A percentile compares a stretch with the other conserved stretches of the same genome.
Conservation (phyloP, 1,140 invertebrate genomes). For the Hydropsyche tenuis region DNA sequence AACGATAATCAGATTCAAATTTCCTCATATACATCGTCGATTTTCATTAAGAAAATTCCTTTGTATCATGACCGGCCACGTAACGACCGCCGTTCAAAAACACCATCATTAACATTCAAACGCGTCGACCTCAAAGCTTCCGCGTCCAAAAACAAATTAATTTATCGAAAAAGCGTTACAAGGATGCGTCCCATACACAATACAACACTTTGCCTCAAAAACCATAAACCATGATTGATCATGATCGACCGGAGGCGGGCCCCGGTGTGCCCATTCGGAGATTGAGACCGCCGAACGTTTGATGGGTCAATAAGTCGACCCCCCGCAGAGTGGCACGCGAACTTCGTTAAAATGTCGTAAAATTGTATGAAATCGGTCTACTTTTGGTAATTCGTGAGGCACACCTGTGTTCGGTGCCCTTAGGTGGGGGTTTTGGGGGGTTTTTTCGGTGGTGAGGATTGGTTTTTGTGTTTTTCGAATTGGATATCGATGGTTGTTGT, state of each 20-base stretch:
- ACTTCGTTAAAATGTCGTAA: conserved; percentile 30
- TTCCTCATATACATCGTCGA: background rate
- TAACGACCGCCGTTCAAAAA: background rate
- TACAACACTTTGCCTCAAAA: conserved; percentile 2
- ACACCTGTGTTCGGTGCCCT: too few relatives aligned
- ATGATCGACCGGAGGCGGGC: conserved; percentile 25
- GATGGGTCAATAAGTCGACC: conserved; percentile 16
- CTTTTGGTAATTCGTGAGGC: too few relatives aligned
- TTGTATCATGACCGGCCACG: background rate
- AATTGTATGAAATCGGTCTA: background rate
- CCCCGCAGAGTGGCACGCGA: background rate
- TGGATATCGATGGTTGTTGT: too few relatives aligned
- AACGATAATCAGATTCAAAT: background rate
- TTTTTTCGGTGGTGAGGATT: too few relatives aligned
- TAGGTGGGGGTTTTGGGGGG: too few relatives aligned
- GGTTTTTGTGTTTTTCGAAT: too few relatives aligned
- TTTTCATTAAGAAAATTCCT: background rate
- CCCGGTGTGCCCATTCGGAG: conserved; percentile 8
- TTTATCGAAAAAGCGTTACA: background rate
- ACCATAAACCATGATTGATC: conserved; percentile 31
- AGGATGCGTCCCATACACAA: background rate
- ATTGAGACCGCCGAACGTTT: conserved; percentile 19
- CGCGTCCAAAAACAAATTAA: too few relatives aligned
- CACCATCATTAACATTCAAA: too few relatives aligned
- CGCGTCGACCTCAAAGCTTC: too few relatives aligned